These are phyloP conservation scores for Diceros bicornis DNA, from an alignment of 2,797 vertebrate species.

Conservation along the genomic window DNA sequence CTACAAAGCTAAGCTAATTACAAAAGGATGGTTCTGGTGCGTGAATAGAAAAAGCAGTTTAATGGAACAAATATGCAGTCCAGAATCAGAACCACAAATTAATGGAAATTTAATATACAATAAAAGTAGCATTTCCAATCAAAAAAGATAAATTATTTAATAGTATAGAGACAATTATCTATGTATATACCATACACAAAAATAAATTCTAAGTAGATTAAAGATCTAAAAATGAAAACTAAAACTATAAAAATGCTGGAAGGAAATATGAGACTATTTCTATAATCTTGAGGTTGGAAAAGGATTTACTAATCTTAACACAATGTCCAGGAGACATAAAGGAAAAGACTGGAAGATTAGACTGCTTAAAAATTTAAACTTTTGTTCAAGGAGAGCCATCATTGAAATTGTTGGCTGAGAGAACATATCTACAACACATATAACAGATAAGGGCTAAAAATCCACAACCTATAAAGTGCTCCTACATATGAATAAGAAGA, in stretches of 20 bases:
- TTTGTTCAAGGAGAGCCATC: background rate
- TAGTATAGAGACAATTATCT: background rate
- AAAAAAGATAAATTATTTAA: constrained; percentile 5
- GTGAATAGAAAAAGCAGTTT: background rate
- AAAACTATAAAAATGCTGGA: background rate
- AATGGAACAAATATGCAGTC: background rate
- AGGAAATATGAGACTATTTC: background rate
- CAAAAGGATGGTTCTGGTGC: background rate
- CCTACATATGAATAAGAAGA: background rate
- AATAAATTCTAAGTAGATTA: background rate
- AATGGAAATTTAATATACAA: background rate
- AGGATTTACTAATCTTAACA: background rate
- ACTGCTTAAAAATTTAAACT: background rate
- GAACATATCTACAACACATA: background rate
- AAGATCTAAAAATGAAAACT: background rate
- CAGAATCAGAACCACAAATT: background rate
- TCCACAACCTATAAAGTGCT: background rate
- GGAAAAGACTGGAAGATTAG: background rate
- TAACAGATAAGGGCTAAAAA: background rate
- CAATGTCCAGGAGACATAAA: background rate
- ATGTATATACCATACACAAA: background rate
- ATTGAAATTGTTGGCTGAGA: background rate
- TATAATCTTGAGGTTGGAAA: background rate
- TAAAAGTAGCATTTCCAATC: background rate
- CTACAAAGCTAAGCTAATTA: background rate